Evolutionary conservation across 2,888 invertebrate genomes (phyloP), one percentile per base, ranked within the genome.

Genomic region (Troides oblongomaculatus): DNA sequence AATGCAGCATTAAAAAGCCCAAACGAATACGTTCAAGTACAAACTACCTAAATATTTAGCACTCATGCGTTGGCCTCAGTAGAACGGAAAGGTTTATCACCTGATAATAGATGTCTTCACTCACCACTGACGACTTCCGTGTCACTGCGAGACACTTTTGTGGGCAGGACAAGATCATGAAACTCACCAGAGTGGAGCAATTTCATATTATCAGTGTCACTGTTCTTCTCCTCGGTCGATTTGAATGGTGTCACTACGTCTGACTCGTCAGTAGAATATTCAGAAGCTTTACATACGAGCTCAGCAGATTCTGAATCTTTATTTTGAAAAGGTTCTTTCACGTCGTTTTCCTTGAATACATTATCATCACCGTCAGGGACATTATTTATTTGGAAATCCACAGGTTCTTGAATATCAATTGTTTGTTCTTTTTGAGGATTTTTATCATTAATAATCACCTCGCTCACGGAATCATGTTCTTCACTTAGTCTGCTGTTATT

Each of bases 91-190:
- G 82, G 80, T 84, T 87, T 89, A 87, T 92, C 92, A 92, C 92
- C 92, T 92, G 92, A 88, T 84, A 91, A 92, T 86, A 91, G 90
- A 84, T 90, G 92, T 90, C 92, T 89, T 92, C 92, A 92, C 92
- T 92, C 92, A 92, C 92, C 92, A 85, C 92, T 87, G 86, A 87
- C 89, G 89, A 90, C 88, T 75, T 92, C 79, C 72, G 90, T 84
- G 77, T 91, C 88, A 81, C 78, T 83, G 75, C 92, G 86, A 70
- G 85, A 83, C 79, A 92, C 88, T 79, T 86, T 86, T 43, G 92
- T 92, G 68, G 92, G 92, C 71, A 92, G 82, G 62, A 92, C 84
- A 61, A 87, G 80, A 75, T 94, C 94, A 76, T 94, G 94, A 73
- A 93, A 92, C 78, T 94, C 94, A 56, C 93, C 89, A n/a, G 92